Percentiles rank a stretch among this genome's conserved stretches.
Evolutionary conservation across 2,888 invertebrate species (phyloP).

Genomic region (Agonopterix arenella): DNA sequence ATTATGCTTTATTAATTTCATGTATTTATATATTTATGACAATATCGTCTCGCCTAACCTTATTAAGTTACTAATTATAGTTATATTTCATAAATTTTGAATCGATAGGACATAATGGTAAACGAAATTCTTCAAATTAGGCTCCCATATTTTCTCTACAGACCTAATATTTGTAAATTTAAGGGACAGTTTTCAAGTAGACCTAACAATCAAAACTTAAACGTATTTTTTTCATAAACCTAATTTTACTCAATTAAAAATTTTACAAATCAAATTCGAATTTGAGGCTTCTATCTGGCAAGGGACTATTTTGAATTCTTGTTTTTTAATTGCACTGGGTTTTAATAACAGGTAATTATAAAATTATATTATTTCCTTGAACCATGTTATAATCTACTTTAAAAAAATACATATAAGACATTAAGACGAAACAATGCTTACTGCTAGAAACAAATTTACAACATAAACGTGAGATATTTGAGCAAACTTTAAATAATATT

Average conservation of each 20-base stretch:
- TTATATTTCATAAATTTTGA: conserved; percentile 74
- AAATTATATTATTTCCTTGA: neutral
- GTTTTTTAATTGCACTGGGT: conserved; percentile 14
- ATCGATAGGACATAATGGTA: conserved; percentile 74
- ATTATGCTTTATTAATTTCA: conserved; percentile 79
- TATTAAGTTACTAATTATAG: conserved; percentile 76
- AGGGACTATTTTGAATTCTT: conserved; percentile 32
- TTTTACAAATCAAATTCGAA: conserved; percentile 51
- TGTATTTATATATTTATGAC: conserved; percentile 79
- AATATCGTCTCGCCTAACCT: conserved; percentile 78
- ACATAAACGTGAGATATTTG: conserved; percentile 56
- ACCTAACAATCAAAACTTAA: conserved; percentile 61
- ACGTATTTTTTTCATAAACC: conserved; percentile 42
- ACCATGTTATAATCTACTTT: conserved; percentile 8
- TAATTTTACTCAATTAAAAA: conserved; percentile 42
- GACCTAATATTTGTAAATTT: conserved; percentile 49
- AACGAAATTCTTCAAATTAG: conserved; percentile 65
- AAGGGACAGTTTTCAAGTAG: conserved; percentile 47
- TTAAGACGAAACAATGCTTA: conserved; percentile 35
- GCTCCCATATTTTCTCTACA: conserved; percentile 48
- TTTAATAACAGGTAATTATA: neutral
- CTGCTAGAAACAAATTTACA: conserved; percentile 54
- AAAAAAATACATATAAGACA: conserved; percentile 23
- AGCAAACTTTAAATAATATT: conserved; percentile 56
- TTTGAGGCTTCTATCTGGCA: conserved; percentile 56